A percentile compares a stretch with the other conserved stretches of the same genome.
Conservation (phyloP, 1,140 invertebrate genomes). For the Eueides isabella region DNA sequence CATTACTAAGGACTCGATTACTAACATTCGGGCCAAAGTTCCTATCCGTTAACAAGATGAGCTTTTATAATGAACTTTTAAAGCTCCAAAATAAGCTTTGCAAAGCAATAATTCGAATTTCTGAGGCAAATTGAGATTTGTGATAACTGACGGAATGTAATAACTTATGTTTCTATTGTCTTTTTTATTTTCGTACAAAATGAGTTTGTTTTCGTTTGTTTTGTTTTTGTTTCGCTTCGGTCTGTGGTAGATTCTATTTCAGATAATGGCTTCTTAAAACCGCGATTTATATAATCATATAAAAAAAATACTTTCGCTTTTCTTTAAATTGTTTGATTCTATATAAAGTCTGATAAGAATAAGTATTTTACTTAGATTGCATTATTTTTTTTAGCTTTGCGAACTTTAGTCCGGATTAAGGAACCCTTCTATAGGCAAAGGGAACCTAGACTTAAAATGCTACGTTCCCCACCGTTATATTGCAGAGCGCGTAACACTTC, state of each 20-base stretch:
- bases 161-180: constrained; percentile 19
- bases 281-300: constrained; percentile 12
- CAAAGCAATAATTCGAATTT: constrained; percentile 17
- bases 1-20: constrained; percentile 27
- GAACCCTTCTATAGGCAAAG: too few species aligned
- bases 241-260: constrained; percentile 10
- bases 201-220: constrained; percentile 3
- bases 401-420: too few species aligned
- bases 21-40: constrained; percentile 19
- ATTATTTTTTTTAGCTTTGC: too few species aligned
- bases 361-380: too few species aligned
- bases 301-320: constrained; percentile 3
- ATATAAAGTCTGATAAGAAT: background rate
- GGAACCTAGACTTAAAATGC: too few species aligned
- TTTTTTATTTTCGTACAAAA: constrained; percentile 14
- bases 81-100: constrained; percentile 18
- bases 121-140: constrained; percentile 25
- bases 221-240: constrained; percentile 11
- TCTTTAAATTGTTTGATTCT: background rate
- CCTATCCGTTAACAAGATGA: constrained; percentile 7
- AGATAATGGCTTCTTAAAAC: constrained; percentile 5
- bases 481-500: too few species aligned
- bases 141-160: constrained; percentile 10
- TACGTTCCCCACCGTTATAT: too few species aligned
- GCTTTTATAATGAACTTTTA: constrained; percentile 22